phyloP scores from a whole-genome alignment of 2,888 invertebrate species.

The Dioctria linearis region DNA sequence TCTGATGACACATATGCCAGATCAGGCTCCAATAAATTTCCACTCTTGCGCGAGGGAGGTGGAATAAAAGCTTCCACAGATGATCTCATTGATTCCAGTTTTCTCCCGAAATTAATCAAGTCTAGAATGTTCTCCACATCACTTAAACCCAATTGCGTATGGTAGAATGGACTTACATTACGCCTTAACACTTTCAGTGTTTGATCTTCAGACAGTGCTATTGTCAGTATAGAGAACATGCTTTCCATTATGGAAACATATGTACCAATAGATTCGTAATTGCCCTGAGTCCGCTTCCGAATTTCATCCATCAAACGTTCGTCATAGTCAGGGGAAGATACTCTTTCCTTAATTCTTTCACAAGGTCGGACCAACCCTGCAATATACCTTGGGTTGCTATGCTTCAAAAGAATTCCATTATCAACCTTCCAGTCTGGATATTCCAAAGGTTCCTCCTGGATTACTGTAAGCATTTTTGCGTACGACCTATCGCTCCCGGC shows the following conservation, averaged over 20 bases:
- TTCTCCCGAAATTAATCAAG: not conserved
- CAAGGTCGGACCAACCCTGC: not conserved
- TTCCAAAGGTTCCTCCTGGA: too few relatives aligned
- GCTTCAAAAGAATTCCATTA: too few relatives aligned
- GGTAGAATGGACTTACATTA: constrained; percentile 7
- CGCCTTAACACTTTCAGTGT: not conserved
- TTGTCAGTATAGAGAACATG: not conserved
- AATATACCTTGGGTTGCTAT: too few relatives aligned
- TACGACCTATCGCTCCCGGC: too few relatives aligned
- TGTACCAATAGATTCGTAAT: not conserved
- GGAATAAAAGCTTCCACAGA: constrained; percentile 3
- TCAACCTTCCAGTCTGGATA: too few relatives aligned
- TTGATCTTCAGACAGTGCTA: not conserved
- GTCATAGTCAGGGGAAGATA: too few relatives aligned
- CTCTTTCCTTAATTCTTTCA: not conserved
- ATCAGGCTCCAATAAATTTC: not conserved
- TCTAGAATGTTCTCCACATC: not conserved
- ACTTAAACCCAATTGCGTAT: not conserved
- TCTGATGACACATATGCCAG: not conserved
- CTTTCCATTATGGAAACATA: not conserved
- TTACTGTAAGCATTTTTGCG: too few relatives aligned
- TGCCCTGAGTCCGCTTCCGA: not conserved
- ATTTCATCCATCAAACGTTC: too few relatives aligned
- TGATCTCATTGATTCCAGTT: not conserved
- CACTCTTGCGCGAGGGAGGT: not conserved